A percentile compares a stretch with the other conserved stretches of the same genome.
phyloP scores from a whole-genome alignment of 2,797 vertebrate species.

The Myripristis murdjan region DNA sequence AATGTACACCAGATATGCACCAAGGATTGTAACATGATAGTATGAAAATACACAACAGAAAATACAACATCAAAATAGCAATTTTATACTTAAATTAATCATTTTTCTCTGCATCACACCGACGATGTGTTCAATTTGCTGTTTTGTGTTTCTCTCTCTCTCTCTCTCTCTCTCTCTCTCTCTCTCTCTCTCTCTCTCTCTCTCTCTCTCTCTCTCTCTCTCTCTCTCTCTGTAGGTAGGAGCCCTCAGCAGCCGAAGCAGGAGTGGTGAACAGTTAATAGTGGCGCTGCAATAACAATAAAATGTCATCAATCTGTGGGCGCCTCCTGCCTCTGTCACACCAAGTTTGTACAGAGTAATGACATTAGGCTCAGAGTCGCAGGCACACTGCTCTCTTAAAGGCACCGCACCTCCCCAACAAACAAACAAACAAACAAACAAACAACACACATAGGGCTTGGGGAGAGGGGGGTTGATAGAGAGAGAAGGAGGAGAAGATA shows the following conservation, averaged over 20 bases:
- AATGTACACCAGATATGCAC: slow-evolving; percentile 68
- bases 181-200: slow-evolving; percentile 44
- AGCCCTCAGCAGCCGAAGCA: slow-evolving; percentile 81
- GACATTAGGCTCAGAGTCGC: slow-evolving; percentile 89
- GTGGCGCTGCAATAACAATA: slow-evolving; percentile 91
- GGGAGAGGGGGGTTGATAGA: slow-evolving; percentile 4
- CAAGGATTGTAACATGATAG: slow-evolving; percentile 67
- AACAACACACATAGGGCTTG: slow-evolving; percentile 50
- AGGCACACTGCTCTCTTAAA: slow-evolving; percentile 88
- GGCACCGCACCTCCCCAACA: slow-evolving; percentile 79
- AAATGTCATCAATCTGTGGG: slow-evolving; percentile 92
- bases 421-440: slow-evolving; percentile 69
- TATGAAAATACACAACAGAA: slow-evolving; percentile 73
- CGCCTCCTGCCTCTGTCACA: slow-evolving; percentile 91
- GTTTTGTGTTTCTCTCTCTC: slow-evolving; percentile 77
- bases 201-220: slow-evolving; percentile 39
- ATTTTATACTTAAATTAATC: slow-evolving; percentile 88
- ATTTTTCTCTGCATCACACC: slow-evolving; percentile 83
- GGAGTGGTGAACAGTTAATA: slow-evolving; percentile 89
- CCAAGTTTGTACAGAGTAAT: slow-evolving; percentile 92
- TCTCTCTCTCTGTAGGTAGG: slow-evolving; percentile 73
- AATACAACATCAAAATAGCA: slow-evolving; percentile 86
- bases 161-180: slow-evolving; percentile 33
- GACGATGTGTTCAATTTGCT: slow-evolving; percentile 87
- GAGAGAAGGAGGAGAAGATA: background rate